phyloP scores from a whole-genome alignment of 2,113 vertebrate species.

The Turdus rufiventris region DNA sequence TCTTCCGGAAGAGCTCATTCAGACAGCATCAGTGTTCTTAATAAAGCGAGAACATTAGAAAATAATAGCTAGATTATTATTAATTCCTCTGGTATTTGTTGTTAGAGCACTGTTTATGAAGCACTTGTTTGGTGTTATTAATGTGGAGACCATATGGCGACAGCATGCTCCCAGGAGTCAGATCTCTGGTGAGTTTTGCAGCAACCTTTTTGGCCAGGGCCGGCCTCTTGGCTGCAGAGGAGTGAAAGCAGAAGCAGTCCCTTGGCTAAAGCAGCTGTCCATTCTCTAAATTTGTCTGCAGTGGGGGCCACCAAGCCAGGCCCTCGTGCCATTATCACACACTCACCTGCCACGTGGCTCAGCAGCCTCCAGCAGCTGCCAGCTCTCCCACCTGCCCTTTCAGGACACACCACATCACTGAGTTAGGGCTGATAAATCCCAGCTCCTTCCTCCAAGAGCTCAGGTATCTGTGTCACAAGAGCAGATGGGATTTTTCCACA shows the following conservation, averaged over 20 bases:
- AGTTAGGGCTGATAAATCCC: background rate
- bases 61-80: conserved; percentile 60
- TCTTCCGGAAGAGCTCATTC: conserved; percentile 26
- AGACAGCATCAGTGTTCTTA: conserved; percentile 34
- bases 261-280: background rate
- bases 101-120: conserved; percentile 54
- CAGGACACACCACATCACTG: background rate
- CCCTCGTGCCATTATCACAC: rapidly evolving
- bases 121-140: conserved; percentile 49
- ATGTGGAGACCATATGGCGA: conserved; percentile 41
- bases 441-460: background rate
- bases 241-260: background rate
- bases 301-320: background rate
- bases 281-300: background rate
- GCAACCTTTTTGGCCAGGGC: conserved; percentile 28
- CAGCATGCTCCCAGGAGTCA: conserved; percentile 31
- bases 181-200: background rate
- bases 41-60: conserved; percentile 52
- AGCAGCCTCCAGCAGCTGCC: background rate
- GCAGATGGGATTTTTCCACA: background rate
- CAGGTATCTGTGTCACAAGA: background rate
- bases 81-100: conserved; percentile 65
- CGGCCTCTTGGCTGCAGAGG: background rate
- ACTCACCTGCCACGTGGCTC: background rate
- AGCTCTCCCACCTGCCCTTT: background rate